Percentiles rank a stretch among this genome's conserved stretches.
These are phyloP conservation scores for Orthonevra nobilis DNA, from an alignment of 2,888 invertebrate genomes.

Conservation along the genomic window DNA sequence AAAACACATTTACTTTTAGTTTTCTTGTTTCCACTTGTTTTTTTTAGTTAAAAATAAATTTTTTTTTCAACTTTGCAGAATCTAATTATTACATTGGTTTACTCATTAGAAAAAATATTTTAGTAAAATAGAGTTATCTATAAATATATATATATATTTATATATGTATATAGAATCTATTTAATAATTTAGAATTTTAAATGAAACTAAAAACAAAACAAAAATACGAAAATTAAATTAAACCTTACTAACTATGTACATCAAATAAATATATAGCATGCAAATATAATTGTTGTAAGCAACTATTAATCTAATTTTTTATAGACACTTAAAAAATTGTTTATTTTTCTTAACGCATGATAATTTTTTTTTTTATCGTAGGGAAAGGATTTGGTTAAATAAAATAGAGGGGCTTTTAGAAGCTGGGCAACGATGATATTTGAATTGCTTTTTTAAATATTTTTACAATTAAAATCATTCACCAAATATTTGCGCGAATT, in stretches of 20 bases:
- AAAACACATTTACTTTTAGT: slow-evolving; percentile 70
- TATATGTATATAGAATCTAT: slow-evolving; percentile 49
- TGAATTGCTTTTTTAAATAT: slow-evolving; percentile 32
- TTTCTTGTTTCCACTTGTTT: slow-evolving; percentile 59
- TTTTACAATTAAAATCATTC: slow-evolving; percentile 46
- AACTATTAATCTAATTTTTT: slow-evolving; percentile 24
- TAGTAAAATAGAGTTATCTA: slow-evolving; percentile 70
- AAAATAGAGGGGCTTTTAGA: slow-evolving; percentile 40
- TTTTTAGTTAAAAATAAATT: slow-evolving; percentile 54
- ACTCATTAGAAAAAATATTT: slow-evolving; percentile 67
- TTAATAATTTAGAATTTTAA: slow-evolving; percentile 66
- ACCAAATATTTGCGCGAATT: slow-evolving; percentile 53
- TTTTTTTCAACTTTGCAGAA: slow-evolving; percentile 53
- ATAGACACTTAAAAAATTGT: slow-evolving; percentile 62
- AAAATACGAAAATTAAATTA: slow-evolving; percentile 60
- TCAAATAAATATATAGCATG: slow-evolving; percentile 45
- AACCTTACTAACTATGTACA: slow-evolving; percentile 67
- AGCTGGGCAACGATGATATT: slow-evolving; percentile 57
- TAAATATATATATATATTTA: slow-evolving; percentile 69
- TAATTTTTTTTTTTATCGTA: no score
- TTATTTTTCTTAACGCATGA: slow-evolving; percentile 33
- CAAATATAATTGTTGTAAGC: slow-evolving; percentile 27
- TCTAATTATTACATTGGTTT: slow-evolving; percentile 56
- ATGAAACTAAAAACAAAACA: slow-evolving; percentile 63
- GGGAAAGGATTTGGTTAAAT: slow-evolving; percentile 4